Percentiles rank a stretch among this genome's conserved stretches.
These are phyloP conservation scores for Presbytis comata DNA, from an alignment of 2,797 vertebrate genomes.

Conservation along the genomic window DNA sequence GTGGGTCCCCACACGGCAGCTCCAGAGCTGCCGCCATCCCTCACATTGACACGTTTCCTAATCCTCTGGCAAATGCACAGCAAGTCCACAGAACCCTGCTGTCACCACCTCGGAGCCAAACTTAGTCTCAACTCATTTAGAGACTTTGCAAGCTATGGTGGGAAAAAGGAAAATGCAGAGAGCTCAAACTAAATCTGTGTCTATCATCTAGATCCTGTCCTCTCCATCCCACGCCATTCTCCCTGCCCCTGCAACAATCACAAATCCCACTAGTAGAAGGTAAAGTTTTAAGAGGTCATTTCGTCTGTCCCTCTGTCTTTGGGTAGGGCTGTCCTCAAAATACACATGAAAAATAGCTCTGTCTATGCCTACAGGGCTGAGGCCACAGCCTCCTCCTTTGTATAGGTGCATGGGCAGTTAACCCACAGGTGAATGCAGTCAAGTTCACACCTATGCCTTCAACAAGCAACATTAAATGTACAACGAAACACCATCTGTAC, in stretches of 20 bases:
- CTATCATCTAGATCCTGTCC: too few relatives aligned
- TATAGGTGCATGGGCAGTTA: accelerated
- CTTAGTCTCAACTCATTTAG: not conserved
- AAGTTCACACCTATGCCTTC: accelerated
- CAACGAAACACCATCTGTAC: accelerated
- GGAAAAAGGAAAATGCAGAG: accelerated
- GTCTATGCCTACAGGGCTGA: not conserved
- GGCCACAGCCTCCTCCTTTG: not conserved
- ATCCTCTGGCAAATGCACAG: not conserved
- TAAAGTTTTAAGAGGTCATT: not conserved
- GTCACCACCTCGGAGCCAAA: not conserved
- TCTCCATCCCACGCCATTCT: not conserved
- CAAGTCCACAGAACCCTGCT: not conserved
- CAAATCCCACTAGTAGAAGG: accelerated
- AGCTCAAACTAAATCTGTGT: accelerated
- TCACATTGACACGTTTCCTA: not conserved
- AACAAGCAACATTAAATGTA: not conserved
- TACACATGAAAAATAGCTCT: accelerated
- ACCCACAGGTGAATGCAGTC: accelerated
- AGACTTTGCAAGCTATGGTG: not conserved
- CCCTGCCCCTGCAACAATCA: accelerated
- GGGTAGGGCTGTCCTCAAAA: not conserved
- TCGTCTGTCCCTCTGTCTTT: not conserved
- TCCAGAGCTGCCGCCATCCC: not conserved
- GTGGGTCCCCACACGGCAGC: not conserved